phyloP scores from a whole-genome alignment of 2,888 invertebrate genomes.

The Athalia circularis region DNA sequence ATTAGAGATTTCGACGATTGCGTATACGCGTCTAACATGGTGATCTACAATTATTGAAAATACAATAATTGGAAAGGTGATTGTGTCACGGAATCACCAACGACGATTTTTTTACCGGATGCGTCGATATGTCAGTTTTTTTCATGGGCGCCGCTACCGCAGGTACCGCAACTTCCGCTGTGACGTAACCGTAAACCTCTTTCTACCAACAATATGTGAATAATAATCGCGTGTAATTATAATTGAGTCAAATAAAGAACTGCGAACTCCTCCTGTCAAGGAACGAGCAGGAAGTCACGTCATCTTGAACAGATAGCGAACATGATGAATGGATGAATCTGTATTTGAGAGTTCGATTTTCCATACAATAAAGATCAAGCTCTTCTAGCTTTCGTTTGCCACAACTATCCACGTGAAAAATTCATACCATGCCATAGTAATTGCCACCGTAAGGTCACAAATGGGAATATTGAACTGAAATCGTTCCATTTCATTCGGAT shows the following conservation, averaged over 20 bases:
- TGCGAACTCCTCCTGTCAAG: slow-evolving; percentile 21
- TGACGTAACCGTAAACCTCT: no score
- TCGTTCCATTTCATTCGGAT: no score
- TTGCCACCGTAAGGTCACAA: neutral
- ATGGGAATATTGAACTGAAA: neutral
- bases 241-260: slow-evolving; percentile 14
- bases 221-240: neutral
- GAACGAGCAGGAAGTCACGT: slow-evolving; percentile 17
- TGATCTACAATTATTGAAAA: no score
- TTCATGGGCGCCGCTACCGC: no score
- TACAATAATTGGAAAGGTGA: no score
- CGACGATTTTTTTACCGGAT: no score
- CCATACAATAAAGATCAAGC: neutral
- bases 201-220: neutral
- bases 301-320: slow-evolving; percentile 30
- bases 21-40: no score
- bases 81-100: no score
- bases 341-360: neutral
- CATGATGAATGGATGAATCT: slow-evolving; percentile 30
- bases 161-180: no score
- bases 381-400: slow-evolving; percentile 26
- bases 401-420: neutral
- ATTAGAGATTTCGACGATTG: no score
- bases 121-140: no score
- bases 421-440: neutral